phyloP scores from a whole-genome alignment of 2,888 invertebrate genomes.

The Coronaproctus castanopsis region DNA sequence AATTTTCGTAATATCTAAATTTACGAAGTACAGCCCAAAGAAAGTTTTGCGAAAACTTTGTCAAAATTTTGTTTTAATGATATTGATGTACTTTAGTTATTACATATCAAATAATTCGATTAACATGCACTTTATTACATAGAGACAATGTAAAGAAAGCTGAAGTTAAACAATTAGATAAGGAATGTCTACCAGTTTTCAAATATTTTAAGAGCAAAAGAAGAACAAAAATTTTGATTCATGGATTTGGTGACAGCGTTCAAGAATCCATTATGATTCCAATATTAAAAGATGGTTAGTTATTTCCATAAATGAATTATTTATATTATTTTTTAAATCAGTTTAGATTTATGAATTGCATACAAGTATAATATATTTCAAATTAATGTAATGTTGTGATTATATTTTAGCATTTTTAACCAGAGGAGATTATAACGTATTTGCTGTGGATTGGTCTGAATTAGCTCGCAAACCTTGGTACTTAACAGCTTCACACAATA shows the following conservation, averaged over 20 bases:
- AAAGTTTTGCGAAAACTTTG: too few relatives aligned
- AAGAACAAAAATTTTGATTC: conserved; percentile 22
- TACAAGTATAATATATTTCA: too few relatives aligned
- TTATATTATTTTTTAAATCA: too few relatives aligned
- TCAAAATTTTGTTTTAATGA: too few relatives aligned
- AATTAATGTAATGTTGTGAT: neutral
- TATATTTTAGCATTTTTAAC: conserved; percentile 17
- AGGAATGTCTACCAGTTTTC: conserved; percentile 21
- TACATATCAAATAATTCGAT: too few relatives aligned
- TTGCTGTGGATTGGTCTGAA: conserved; percentile 29
- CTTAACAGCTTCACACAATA: conserved; percentile 27
- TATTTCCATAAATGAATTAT: too few relatives aligned
- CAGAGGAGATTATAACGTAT: conserved; percentile 26
- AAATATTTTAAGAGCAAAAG: conserved; percentile 20
- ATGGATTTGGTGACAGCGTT: conserved; percentile 23
- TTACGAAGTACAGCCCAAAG: too few relatives aligned
- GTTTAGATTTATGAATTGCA: too few relatives aligned
- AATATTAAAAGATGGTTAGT: conserved; percentile 21
- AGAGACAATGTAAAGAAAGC: conserved; percentile 20
- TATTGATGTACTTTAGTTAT: too few relatives aligned
- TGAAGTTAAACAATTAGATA: conserved; percentile 19
- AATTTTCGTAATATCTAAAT: too few relatives aligned
- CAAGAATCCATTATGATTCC: conserved; percentile 22
- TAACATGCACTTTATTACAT: too few relatives aligned
- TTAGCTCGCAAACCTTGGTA: conserved; percentile 27